phyloP scores from a whole-genome alignment of 37 sponge, comb jelly and placozoan genomes.

The Bolinopsis microptera region DNA sequence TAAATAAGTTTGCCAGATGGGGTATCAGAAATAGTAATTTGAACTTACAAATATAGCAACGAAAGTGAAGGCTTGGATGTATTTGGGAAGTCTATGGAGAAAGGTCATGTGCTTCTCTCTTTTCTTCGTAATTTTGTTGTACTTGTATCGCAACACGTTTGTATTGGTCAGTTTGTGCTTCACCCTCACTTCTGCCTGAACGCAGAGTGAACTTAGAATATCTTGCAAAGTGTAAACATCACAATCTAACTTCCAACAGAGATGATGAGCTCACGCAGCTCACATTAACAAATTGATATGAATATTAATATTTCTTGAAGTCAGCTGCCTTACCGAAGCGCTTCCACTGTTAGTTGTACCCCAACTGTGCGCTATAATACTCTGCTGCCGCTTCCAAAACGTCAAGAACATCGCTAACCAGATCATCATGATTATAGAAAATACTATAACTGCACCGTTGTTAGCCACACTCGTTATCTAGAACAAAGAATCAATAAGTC shows the following conservation, averaged over 20 bases:
- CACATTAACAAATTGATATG: no score
- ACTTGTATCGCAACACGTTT: not conserved
- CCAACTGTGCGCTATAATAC: constrained; percentile 56
- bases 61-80: not conserved
- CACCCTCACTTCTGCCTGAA: constrained; percentile 61
- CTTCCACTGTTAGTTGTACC: constrained; percentile 52
- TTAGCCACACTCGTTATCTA: constrained; percentile 51
- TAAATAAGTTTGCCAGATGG: no score
- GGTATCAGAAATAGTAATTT: not conserved
- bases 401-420: constrained; percentile 29
- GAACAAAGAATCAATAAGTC: not conserved
- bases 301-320: no score
- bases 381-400: constrained; percentile 42
- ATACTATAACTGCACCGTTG: constrained; percentile 52
- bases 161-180: not conserved
- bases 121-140: not conserved
- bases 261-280: no score
- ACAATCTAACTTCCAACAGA: not conserved
- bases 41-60: no score
- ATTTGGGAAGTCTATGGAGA: constrained; percentile 5
- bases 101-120: constrained; percentile 26
- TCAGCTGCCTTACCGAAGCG: constrained; percentile 43
- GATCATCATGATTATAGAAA: constrained; percentile 55
- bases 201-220: not conserved
- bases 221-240: not conserved